Percentiles rank a stretch among this genome's conserved stretches.
phyloP scores from a whole-genome alignment of 2,888 invertebrate genomes.

The Drosophila macrospina region DNA sequence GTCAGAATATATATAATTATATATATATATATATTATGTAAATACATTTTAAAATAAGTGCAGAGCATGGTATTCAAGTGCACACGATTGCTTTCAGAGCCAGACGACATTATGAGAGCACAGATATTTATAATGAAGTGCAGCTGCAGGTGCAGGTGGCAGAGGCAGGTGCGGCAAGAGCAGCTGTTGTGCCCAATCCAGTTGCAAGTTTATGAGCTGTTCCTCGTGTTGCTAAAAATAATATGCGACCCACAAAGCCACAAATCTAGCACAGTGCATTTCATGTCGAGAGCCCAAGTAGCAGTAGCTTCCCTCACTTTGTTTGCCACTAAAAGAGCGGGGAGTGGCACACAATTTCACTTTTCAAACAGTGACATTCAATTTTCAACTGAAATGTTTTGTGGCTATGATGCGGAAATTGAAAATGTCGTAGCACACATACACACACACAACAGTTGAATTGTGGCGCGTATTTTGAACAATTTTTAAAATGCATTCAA shows the following conservation, averaged over 20 bases:
- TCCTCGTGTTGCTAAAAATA: conserved; percentile 48
- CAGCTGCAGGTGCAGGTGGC: conserved; percentile 31
- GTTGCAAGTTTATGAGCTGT: conserved; percentile 45
- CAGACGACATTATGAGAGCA: conserved; percentile 28
- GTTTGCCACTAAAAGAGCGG: neutral
- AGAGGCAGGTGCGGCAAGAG: conserved; percentile 26
- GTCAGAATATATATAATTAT: conserved; percentile 29
- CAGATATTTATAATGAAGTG: conserved; percentile 60
- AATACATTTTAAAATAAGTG: conserved; percentile 44
- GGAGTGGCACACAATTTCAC: conserved; percentile 45
- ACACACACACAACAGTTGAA: conserved; percentile 21
- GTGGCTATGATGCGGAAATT: conserved; percentile 73
- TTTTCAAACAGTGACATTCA: conserved; percentile 75
- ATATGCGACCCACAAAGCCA: conserved; percentile 63
- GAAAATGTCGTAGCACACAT: conserved; percentile 62
- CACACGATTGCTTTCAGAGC: conserved; percentile 34
- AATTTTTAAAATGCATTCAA: conserved; percentile 27
- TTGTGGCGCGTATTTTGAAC: conserved; percentile 34
- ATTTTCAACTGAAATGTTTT: conserved; percentile 67
- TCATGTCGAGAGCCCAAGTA: conserved; percentile 37
- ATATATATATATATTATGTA: conserved; percentile 30
- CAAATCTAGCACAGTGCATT: conserved; percentile 65
- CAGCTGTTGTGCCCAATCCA: conserved; percentile 30
- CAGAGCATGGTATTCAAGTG: conserved; percentile 51
- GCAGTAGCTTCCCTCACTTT: neutral